Base-by-base conservation (phyloP, 2,113 vertebrate species). In the Nothobranchius furzeri region DNA sequence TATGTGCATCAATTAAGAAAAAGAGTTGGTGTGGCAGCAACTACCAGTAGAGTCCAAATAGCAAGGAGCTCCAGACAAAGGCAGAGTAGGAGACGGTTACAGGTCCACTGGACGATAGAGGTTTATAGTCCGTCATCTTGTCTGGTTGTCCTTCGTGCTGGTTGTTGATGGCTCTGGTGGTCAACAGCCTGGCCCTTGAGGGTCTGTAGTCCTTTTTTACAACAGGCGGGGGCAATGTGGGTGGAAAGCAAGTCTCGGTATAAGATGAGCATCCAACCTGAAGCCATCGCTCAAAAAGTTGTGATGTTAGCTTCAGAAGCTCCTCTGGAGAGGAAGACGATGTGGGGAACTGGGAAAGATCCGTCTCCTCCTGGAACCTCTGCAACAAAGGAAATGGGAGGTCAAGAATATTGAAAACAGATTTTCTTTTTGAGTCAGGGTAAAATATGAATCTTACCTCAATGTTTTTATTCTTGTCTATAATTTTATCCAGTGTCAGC, bases 291-390 rank as follows among this genome's bases (percentile, higher is more conserved):
- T 71, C 51, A 24, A 93, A 79, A 55, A 93, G 75, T 60, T 78
- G 73, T 35, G 90, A 90, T 0, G 93, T 94, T 13, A 88, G 63
- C 30, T 68, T 85, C 17, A 93, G 90, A 42, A 94, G 92, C 11
- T 86, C 74, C 53, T 91, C 91, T 11, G 92, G 93, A 49, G 89
- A 90, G 42, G 92, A 93, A 12, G 52, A 36, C 20, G 79, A 46
- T 0, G 9, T 48, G 2, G 88, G 59, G 48, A 88, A 86, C 1
- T 59, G 45, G 7, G 75, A 35, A 37, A 84, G 45, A 51, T 93
- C 85, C 0, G 77, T 89, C 17, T 73, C 81, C 54, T 93, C 91
- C 56, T 58, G 89, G 81, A 92, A 90, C 51, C 54, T 84, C 93
- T 93, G 82, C 30, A n/a, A 60, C 57, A 8, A 17, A 55, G 20